A percentile compares a stretch with the other conserved stretches of the same genome.
Evolutionary conservation across 2,113 vertebrate genomes (phyloP).

Genomic region (Bos javanicus): DNA sequence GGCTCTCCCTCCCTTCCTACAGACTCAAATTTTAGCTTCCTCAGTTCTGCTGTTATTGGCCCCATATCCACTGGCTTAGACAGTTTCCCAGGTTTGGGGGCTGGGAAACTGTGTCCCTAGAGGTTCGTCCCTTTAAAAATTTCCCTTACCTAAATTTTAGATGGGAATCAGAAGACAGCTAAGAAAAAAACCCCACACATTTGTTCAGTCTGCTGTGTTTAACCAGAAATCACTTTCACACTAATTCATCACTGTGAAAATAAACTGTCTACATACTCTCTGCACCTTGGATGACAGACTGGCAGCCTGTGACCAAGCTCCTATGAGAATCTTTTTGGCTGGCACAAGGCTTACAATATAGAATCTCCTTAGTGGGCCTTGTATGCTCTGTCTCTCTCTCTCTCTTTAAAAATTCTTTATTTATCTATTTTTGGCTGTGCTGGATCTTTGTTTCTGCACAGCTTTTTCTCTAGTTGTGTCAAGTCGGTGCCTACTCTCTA

Average conservation of each 20-base stretch:
- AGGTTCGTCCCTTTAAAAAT: background rate
- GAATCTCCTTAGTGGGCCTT: background rate
- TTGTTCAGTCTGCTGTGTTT: background rate
- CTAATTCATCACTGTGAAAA: background rate
- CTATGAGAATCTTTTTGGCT: background rate
- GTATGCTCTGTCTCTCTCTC: background rate
- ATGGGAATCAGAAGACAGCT: background rate
- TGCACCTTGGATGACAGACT: background rate
- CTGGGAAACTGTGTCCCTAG: background rate
- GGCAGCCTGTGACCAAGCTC: background rate
- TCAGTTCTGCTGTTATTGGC: background rate
- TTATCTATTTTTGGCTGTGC: background rate
- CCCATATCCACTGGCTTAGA: background rate
- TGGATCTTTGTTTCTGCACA: background rate
- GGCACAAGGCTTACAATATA: background rate
- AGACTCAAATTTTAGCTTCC: background rate
- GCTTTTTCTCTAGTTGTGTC: background rate
- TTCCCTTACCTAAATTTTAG: background rate
- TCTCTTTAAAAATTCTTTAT: background rate
- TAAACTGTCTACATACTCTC: background rate
- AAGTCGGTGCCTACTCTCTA: background rate
- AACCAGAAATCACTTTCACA: background rate
- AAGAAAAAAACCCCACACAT: background rate
- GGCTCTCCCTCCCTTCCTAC: background rate
- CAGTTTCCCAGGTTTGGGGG: background rate